Evolutionary conservation across 2,797 vertebrate genomes (phyloP), one percentile per base, ranked within the genome.

Genomic region (Lepidocolaptes lacrymiger): DNA sequence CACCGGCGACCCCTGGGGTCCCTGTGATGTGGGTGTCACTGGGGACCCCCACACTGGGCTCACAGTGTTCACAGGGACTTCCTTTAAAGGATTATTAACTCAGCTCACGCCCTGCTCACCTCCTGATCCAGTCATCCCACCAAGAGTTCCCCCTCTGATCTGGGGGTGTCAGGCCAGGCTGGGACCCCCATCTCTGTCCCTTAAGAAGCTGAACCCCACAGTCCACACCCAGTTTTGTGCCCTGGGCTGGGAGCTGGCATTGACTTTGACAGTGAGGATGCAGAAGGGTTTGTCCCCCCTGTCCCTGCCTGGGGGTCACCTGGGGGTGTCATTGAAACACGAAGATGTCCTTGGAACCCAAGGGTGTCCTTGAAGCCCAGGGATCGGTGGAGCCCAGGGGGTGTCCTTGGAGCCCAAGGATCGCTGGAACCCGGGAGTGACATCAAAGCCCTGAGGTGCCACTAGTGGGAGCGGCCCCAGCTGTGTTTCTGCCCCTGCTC

Each of bases 1-100:
- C 30, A 0, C 14, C 0, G 32, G 22, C 0, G 48, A 1, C 1
- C 10, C 6, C 17, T 7, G 27, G 28, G 43, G 28, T 58, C 14
- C 14, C 1, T 4, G 54, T 17, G 16, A 2, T 7, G 37, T 7
- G 75, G 51, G 21, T 32, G 82, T 7, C 7, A 5, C 27, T 6
- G 4, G 30, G 19, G 30, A 3, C 10, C 62, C 34, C 30, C 24
- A 0, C 4, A 1, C 41, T 2, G 71, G 37, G 43, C 64, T 63
- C 32, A 27, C 5, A 8, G 23, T 0, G 8, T 6, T 54, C 8
- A 2, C 52, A 19, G 58, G 52, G 56, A 36, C 11, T 28, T 14
- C 21, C 15, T 10, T 22, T 9, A 30, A 13, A 2, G 41, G 30
- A 7, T 67, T 22, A 13, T 67, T 22, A 7, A 34, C 67, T 34